Percentiles rank a stretch among this genome's conserved stretches.
Conservation (phyloP, 2,113 vertebrate species). For the Ophthalmotilapia sp. region DNA sequence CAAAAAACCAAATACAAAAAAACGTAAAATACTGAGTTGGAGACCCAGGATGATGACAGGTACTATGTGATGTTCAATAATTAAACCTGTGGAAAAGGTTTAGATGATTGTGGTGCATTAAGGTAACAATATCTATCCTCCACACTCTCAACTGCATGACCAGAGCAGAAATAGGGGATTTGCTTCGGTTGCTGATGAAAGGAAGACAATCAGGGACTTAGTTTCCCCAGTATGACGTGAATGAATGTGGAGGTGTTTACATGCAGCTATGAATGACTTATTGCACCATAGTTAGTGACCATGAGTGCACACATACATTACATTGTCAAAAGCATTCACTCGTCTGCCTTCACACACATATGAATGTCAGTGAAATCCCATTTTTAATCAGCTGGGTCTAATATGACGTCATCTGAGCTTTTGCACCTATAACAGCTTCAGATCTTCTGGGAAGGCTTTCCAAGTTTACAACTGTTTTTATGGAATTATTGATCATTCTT, state of each 20-base stretch:
- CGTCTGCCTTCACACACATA: background rate
- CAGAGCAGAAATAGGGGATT: background rate
- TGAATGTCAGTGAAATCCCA: background rate
- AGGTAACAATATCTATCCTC: background rate
- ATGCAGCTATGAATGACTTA: background rate
- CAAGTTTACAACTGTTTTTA: background rate
- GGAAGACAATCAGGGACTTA: background rate
- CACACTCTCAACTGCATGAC: background rate
- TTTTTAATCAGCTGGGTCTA: background rate
- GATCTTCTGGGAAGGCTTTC: background rate
- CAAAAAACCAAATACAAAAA: background rate
- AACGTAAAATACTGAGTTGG: rapidly evolving
- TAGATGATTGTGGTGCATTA: background rate
- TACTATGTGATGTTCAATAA: background rate
- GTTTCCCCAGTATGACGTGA: background rate
- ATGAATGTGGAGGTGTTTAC: background rate
- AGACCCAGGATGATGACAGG: background rate
- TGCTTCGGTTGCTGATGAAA: background rate
- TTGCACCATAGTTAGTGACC: rapidly evolving
- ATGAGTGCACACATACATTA: background rate
- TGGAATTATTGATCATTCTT: background rate
- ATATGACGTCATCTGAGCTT: background rate
- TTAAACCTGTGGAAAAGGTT: background rate
- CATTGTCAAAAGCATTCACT: background rate
- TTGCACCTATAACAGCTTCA: background rate